Percentiles rank a stretch among this genome's conserved stretches.
Conservation (phyloP, 1,140 invertebrate species). For the Drosophila nasuta region DNA sequence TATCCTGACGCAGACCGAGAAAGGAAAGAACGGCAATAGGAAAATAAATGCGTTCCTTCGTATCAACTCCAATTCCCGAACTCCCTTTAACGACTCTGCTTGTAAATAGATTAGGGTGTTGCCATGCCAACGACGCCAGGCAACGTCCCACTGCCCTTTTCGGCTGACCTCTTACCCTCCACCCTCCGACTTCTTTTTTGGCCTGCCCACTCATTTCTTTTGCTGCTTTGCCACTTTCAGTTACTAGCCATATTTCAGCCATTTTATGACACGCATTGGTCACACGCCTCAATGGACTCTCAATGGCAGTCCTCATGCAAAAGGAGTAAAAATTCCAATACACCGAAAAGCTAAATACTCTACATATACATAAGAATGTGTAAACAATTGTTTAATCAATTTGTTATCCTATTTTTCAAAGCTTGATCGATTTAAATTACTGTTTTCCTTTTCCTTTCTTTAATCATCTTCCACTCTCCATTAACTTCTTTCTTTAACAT, state of each 20-base stretch:
- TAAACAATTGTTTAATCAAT: background rate
- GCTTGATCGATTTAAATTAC: too few relatives aligned
- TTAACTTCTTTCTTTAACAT: too few relatives aligned
- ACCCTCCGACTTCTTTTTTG: background rate
- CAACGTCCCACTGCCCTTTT: slow-evolving; percentile 43
- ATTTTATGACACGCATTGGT: slow-evolving; percentile 67
- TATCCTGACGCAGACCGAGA: slow-evolving; percentile 44
- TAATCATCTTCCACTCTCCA: too few relatives aligned
- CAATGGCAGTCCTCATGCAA: slow-evolving; percentile 6
- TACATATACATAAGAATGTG: background rate
- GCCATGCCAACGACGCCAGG: slow-evolving; percentile 53
- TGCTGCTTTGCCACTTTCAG: slow-evolving; percentile 32
- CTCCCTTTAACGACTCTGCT: slow-evolving; percentile 37
- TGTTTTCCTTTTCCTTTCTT: too few relatives aligned
- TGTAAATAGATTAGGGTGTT: slow-evolving; percentile 76
- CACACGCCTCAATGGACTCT: slow-evolving; percentile 35
- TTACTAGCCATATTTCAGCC: slow-evolving; percentile 63
- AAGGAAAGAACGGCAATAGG: slow-evolving; percentile 31
- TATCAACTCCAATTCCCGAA: slow-evolving; percentile 27
- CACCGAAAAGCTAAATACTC: slow-evolving; percentile 10
- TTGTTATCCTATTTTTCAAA: too few relatives aligned
- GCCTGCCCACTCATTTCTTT: background rate
- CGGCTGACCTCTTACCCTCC: slow-evolving; percentile 8
- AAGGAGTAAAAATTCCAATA: background rate
- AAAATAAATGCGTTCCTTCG: slow-evolving; percentile 61